Evolutionary conservation across 2,797 vertebrate genomes (phyloP).

Genomic region (Cottoperca gobio): DNA sequence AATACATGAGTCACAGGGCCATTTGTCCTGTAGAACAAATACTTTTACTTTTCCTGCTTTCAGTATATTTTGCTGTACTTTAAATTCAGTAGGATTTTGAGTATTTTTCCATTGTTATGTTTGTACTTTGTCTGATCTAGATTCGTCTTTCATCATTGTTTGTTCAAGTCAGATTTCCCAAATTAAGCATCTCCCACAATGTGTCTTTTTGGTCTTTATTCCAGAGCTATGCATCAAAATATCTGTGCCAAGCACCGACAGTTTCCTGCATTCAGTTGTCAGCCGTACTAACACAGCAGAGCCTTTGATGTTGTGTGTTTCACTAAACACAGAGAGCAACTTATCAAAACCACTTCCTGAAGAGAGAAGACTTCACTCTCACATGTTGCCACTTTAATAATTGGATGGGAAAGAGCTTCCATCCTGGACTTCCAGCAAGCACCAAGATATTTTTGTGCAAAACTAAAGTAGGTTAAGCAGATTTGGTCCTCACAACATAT

Average conservation of each 20-base stretch:
- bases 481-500: constrained; percentile 83
- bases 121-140: neutral
- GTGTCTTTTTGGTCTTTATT: constrained; percentile 20
- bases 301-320: constrained; percentile 36
- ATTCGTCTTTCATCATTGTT: neutral
- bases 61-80: neutral
- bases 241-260: constrained; percentile 58
- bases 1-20: neutral
- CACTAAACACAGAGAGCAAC: constrained; percentile 12
- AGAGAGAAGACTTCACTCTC: constrained; percentile 18
- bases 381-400: constrained; percentile 46
- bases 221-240: constrained; percentile 43
- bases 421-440: constrained; percentile 57
- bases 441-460: constrained; percentile 72
- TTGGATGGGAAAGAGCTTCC: constrained; percentile 50
- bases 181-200: neutral
- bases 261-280: constrained; percentile 28
- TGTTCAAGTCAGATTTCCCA: neutral
- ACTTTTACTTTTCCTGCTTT: neutral
- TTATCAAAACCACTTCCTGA: neutral
- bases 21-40: neutral
- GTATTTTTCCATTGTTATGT: neutral
- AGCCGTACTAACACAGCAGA: constrained; percentile 3
- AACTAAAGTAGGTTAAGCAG: constrained; percentile 86
- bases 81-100: neutral